Evolutionary conservation across 2,113 vertebrate species (phyloP).

Genomic region (Myiopsitta monachus): DNA sequence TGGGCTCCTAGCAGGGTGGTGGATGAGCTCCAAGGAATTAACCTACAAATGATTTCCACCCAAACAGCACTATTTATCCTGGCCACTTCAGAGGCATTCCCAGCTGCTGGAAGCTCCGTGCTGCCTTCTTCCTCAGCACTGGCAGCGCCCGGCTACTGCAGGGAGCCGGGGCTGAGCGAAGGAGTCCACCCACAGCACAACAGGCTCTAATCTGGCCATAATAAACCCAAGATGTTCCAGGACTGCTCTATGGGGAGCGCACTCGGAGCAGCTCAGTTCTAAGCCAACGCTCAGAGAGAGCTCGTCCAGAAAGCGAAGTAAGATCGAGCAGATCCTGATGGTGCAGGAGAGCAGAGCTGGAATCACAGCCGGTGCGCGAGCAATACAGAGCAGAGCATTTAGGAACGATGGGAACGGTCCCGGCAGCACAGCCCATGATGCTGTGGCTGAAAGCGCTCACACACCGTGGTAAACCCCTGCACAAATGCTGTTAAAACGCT

Average conservation of each 20-base stretch:
- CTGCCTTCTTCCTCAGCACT: not conserved
- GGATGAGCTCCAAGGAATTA: not conserved
- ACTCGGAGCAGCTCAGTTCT: not conserved
- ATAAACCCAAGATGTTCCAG: not conserved
- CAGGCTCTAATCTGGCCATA: not conserved
- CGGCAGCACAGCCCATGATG: not conserved
- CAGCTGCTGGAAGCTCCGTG: not conserved
- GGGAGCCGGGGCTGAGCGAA: not conserved
- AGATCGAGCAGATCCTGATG: not conserved
- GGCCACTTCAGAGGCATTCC: not conserved
- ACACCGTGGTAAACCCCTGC: not conserved
- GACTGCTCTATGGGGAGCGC: not conserved
- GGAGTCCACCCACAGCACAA: not conserved
- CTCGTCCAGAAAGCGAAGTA: accelerated
- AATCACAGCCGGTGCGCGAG: not conserved
- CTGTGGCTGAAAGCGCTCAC: not conserved
- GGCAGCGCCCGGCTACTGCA: not conserved
- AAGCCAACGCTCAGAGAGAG: not conserved
- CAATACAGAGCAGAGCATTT: not conserved
- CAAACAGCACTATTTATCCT: not conserved
- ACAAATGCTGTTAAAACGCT: not conserved
- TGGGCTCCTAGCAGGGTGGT: not conserved
- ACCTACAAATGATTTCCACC: not conserved
- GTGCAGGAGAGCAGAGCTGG: not conserved
- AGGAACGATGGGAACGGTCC: accelerated